phyloP scores from a whole-genome alignment of 1,140 invertebrate genomes.

The Brachionus manjavacas region DNA sequence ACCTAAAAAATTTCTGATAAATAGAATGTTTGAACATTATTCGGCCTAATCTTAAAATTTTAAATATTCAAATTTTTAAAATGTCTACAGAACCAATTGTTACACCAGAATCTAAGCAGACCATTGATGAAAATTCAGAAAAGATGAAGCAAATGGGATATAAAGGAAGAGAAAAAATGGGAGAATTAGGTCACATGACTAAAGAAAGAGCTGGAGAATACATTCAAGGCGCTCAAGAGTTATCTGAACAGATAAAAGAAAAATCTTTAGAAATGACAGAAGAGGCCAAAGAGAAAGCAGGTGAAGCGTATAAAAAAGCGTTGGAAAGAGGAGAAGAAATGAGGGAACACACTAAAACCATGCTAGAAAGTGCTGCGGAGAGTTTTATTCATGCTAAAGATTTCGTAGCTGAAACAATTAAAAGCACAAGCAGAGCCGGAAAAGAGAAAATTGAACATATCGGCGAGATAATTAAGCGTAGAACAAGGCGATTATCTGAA shows the following conservation, averaged over 20 bases:
- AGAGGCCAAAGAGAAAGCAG: not conserved
- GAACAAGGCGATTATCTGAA: not conserved
- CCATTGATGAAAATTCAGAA: not conserved
- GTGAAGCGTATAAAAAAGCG: not conserved
- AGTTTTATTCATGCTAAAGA: not conserved
- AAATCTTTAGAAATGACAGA: not conserved
- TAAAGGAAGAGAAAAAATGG: conserved; percentile 3
- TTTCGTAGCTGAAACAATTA: not conserved
- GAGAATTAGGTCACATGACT: not conserved
- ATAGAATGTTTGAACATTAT: not conserved
- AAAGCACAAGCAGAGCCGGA: not conserved
- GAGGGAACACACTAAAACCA: not conserved
- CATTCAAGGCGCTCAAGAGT: not conserved
- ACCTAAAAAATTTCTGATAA: not conserved
- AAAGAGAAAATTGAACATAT: conserved; percentile 5
- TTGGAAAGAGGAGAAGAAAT: not conserved
- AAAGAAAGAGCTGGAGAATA: conserved; percentile 13
- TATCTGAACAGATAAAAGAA: conserved; percentile 11
- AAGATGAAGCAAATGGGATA: not conserved
- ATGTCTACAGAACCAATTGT: not conserved
- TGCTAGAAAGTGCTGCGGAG: not conserved
- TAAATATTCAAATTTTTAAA: not conserved
- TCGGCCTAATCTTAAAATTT: not conserved
- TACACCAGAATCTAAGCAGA: not conserved
- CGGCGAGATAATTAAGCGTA: not conserved